Evolutionary conservation across 2,113 vertebrate species (phyloP).

Genomic region (Leucopsar rothschildi): DNA sequence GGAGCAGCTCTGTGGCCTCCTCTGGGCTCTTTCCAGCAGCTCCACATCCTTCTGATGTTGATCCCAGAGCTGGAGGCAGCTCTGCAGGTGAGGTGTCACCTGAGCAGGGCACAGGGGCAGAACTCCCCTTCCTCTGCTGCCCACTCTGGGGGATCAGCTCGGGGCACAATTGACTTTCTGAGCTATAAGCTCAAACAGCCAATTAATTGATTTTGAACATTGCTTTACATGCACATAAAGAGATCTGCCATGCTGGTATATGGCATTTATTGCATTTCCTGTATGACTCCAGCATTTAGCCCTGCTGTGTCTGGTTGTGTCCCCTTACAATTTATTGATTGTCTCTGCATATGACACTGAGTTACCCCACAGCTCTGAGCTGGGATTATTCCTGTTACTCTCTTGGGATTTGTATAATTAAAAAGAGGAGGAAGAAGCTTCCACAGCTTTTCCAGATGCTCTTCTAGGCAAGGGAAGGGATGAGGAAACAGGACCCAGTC

Average conservation of each 20-base stretch:
- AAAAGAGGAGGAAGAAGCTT: neutral
- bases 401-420: neutral
- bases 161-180: neutral
- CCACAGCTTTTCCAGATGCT: neutral
- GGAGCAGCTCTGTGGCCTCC: rapidly evolving
- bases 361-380: neutral
- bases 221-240: rapidly evolving
- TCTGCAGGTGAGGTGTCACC: neutral
- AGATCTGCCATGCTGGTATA: rapidly evolving
- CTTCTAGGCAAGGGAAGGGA: neutral
- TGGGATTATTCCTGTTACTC: rapidly evolving
- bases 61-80: neutral
- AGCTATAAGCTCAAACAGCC: neutral
- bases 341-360: rapidly evolving
- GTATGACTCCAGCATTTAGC: neutral
- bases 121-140: neutral
- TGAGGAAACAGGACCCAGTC: neutral
- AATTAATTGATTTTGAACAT: rapidly evolving
- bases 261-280: neutral
- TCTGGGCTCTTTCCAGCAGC: neutral
- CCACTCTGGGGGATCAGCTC: rapidly evolving
- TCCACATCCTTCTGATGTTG: rapidly evolving
- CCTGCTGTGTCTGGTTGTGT: neutral
- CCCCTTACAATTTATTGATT: neutral
- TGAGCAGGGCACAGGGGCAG: neutral